Conservation (phyloP, 2,888 invertebrate species). For the Pristionchus arcanus region DNA sequence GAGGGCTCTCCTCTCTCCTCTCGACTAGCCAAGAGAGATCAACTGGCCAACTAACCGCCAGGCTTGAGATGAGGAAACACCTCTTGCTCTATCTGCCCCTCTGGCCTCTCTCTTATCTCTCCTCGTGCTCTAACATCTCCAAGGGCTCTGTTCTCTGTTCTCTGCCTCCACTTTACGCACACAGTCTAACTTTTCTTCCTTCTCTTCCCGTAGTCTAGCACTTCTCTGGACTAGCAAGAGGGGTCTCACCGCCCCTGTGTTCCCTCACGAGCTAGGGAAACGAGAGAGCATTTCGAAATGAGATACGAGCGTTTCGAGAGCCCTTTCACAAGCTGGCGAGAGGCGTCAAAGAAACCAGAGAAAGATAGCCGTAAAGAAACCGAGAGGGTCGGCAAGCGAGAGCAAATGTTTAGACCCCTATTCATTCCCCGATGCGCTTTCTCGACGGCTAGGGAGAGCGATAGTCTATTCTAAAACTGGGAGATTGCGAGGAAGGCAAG, state of each 20-base stretch:
- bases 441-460: neutral
- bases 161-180: too few species aligned
- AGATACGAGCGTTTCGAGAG: too few species aligned
- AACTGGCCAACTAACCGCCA: neutral
- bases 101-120: slow-evolving; percentile 3
- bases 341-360: neutral
- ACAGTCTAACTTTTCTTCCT: neutral
- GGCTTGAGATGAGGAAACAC: neutral
- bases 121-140: neutral
- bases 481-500: neutral
- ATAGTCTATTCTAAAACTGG: neutral
- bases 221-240: neutral
- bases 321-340: too few species aligned
- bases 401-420: neutral
- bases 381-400: neutral
- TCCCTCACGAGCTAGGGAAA: neutral
- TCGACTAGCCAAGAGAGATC: neutral
- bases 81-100: neutral
- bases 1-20: neutral
- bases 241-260: neutral
- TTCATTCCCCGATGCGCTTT: neutral
- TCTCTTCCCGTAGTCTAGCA: neutral
- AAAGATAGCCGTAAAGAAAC: neutral
- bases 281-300: neutral
- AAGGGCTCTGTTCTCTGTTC: too few species aligned